Percentiles rank a stretch among this genome's conserved stretches.
Evolutionary conservation across 2,888 invertebrate genomes (phyloP).

Genomic region (Seira ritae): DNA sequence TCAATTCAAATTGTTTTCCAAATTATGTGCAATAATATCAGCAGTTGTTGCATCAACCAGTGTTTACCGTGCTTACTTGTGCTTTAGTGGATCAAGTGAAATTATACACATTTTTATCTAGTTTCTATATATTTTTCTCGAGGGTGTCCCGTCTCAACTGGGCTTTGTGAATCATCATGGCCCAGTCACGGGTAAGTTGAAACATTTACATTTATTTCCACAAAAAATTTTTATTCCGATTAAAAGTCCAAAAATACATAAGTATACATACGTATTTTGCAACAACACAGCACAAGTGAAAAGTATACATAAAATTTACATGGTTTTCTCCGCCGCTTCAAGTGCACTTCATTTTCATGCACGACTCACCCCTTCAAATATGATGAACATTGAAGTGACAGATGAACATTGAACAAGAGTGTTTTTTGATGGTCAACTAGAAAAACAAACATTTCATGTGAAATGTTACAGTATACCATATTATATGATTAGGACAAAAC

Average conservation of each 20-base stretch:
- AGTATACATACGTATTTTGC: too few species aligned
- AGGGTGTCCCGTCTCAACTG: slow-evolving; percentile 37
- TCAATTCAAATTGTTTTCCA: too few species aligned
- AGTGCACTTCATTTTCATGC: slow-evolving; percentile 7
- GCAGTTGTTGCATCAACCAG: slow-evolving; percentile 16
- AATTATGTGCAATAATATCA: slow-evolving; percentile 26
- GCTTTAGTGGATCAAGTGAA: slow-evolving; percentile 35
- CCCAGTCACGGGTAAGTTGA: slow-evolving; percentile 90
- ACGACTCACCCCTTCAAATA: neutral
- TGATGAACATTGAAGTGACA: slow-evolving; percentile 17
- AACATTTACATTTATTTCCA: slow-evolving; percentile 30
- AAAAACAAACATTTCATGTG: too few species aligned
- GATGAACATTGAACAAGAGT: neutral
- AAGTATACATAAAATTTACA: too few species aligned
- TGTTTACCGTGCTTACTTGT: slow-evolving; percentile 37
- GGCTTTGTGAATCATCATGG: slow-evolving; percentile 80
- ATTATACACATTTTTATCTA: slow-evolving; percentile 15
- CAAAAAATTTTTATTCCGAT: neutral
- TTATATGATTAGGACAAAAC: too few species aligned
- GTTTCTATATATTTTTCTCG: slow-evolving; percentile 12
- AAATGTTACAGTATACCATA: too few species aligned
- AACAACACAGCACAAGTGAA: too few species aligned
- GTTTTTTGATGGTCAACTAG: too few species aligned
- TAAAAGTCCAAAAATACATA: slow-evolving; percentile 19
- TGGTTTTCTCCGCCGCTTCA: neutral